Conservation (phyloP, 1,140 invertebrate species). For the Orchestia grillus region DNA sequence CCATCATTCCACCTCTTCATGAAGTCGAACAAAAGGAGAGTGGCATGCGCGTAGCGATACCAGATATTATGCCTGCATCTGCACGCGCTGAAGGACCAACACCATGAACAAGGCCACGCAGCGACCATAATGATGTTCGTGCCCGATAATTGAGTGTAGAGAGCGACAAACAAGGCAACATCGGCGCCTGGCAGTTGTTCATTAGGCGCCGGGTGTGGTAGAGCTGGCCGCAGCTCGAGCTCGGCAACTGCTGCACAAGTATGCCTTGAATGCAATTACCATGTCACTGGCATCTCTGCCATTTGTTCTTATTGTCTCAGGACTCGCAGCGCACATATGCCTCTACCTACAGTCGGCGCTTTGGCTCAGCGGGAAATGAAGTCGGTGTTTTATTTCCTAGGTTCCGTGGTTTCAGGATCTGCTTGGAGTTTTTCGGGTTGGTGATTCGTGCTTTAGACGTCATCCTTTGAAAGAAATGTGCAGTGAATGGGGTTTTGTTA, state of each 20-base stretch:
- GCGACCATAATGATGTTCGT: not conserved
- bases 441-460: too few species aligned
- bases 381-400: not conserved
- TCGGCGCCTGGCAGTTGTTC: not conserved
- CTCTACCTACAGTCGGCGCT: not conserved
- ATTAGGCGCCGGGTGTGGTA: not conserved
- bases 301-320: not conserved
- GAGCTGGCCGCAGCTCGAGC: not conserved
- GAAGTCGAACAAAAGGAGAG: not conserved
- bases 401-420: too few species aligned
- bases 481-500: too few species aligned
- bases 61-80: not conserved
- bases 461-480: not conserved
- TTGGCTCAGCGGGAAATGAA: not conserved
- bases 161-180: not conserved
- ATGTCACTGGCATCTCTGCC: not conserved
- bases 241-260: not conserved
- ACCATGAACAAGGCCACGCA: not conserved
- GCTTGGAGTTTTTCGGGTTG: too few species aligned
- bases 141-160: not conserved
- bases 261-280: not conserved
- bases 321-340: not conserved
- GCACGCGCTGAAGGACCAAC: not conserved
- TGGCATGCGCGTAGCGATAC: not conserved
- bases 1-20: not conserved